Conservation (phyloP, 2,113 vertebrate genomes). For the Myocastor coypus region DNA sequence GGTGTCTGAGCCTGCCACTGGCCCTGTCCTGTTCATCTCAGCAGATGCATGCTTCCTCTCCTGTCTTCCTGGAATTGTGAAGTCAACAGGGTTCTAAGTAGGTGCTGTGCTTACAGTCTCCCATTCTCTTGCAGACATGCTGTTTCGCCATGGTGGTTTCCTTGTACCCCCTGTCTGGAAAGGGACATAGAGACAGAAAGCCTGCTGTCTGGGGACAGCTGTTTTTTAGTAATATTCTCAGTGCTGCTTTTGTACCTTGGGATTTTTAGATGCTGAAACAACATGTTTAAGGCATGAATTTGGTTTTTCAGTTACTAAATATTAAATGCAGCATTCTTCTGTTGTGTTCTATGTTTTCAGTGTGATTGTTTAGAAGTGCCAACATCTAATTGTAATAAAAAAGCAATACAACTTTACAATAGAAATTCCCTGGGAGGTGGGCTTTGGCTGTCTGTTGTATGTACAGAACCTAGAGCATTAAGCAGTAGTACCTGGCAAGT, state of each 20-base stretch:
- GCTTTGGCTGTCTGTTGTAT: neutral
- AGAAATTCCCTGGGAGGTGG: neutral
- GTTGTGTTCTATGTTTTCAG: neutral
- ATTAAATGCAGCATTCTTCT: neutral
- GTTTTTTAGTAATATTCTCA: neutral
- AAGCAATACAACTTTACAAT: neutral
- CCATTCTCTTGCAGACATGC: neutral
- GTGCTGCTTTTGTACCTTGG: neutral
- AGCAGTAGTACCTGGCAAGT: neutral
- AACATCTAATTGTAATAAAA: no score
- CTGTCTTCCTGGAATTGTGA: no score
- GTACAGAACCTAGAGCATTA: rapidly evolving
- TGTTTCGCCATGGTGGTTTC: neutral
- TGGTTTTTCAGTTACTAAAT: neutral
- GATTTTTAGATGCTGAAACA: neutral
- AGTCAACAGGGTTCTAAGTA: neutral
- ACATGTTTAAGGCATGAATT: neutral
- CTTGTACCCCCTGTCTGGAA: neutral
- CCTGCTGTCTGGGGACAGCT: neutral
- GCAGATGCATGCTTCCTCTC: rapidly evolving
- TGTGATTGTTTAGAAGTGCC: neutral
- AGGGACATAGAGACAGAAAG: neutral
- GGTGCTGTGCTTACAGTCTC: neutral
- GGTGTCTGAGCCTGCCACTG: rapidly evolving
- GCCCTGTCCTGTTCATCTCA: neutral